These are phyloP conservation scores for Heterochromis multidens DNA, from an alignment of 2,113 vertebrate genomes.

Conservation along the genomic window DNA sequence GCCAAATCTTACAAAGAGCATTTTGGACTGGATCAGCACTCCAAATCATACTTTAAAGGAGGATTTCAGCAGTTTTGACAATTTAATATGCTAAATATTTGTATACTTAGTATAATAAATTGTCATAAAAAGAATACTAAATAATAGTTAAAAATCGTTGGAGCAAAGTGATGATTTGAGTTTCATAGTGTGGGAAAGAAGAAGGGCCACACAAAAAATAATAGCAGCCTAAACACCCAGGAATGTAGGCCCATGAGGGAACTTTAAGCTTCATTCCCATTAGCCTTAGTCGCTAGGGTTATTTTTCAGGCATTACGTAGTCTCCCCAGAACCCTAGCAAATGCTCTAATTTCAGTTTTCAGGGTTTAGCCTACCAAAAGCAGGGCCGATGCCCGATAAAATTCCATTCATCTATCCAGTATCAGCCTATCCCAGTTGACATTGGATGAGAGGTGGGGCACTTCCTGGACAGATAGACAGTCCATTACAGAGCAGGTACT, in stretches of 20 bases:
- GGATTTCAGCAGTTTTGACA: neutral
- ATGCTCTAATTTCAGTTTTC: neutral
- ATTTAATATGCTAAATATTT: no score
- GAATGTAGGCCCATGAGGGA: neutral
- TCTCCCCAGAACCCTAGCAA: neutral
- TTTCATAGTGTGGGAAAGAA: neutral
- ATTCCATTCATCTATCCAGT: neutral
- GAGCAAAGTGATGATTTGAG: neutral
- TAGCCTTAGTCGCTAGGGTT: neutral
- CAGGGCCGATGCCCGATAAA: neutral
- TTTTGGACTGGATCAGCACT: neutral
- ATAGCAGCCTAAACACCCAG: no score
- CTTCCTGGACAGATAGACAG: neutral
- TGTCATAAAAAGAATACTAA: neutral
- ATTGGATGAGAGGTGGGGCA: neutral
- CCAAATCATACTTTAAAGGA: neutral
- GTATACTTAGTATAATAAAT: no score
- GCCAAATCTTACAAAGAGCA: neutral
- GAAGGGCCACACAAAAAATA: neutral
- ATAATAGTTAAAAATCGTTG: neutral
- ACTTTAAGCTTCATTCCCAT: neutral
- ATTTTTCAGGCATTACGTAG: neutral
- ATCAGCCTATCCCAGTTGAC: neutral
- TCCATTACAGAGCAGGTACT: neutral
- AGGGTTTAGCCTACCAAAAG: neutral